Conservation (phyloP, 2,113 vertebrate species). For the Ptilorrhoa leucosticta region DNA sequence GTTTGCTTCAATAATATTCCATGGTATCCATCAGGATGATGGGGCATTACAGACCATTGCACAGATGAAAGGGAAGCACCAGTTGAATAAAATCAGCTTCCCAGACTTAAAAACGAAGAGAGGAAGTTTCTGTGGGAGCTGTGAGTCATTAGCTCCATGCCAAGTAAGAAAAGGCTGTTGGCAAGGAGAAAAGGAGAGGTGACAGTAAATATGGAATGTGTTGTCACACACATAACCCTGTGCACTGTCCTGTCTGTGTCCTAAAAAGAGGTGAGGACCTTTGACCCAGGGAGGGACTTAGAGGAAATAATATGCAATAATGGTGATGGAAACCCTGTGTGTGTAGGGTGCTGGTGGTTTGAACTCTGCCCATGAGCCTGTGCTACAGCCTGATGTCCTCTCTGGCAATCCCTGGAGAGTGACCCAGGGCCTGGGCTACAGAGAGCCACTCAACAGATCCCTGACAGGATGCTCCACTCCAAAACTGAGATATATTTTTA, state of each 20-base stretch:
- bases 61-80: background rate
- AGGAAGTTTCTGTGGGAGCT: background rate
- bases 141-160: background rate
- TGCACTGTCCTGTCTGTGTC: background rate
- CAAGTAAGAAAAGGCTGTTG: background rate
- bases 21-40: background rate
- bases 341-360: background rate
- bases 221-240: background rate
- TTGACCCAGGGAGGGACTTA: background rate
- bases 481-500: background rate
- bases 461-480: background rate
- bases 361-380: background rate
- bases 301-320: background rate
- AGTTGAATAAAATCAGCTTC: constrained; percentile 16
- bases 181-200: background rate
- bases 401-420: no score
- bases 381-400: background rate
- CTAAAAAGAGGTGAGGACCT: background rate
- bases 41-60: constrained; percentile 11
- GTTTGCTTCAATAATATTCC: constrained; percentile 18
- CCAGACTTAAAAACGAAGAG: background rate
- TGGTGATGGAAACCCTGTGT: background rate
- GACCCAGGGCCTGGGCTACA: background rate
- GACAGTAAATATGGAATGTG: background rate
- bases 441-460: background rate